phyloP scores from a whole-genome alignment of 1,140 invertebrate species.

The Pachyrhynchus sulphureomaculatus region DNA sequence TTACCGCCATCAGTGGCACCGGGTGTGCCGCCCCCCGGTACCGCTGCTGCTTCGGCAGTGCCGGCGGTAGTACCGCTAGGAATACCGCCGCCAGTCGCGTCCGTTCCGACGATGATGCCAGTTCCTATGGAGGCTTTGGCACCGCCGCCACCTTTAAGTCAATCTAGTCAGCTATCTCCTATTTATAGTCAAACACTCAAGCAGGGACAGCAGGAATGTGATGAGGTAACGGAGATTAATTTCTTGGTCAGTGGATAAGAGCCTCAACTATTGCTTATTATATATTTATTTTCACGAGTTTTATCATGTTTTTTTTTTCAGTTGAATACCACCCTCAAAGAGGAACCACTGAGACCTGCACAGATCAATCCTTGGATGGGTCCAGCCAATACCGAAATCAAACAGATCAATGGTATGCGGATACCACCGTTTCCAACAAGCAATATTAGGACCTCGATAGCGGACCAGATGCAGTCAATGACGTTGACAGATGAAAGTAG shows the following conservation, averaged over 20 bases:
- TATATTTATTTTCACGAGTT: no score
- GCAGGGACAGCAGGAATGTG: neutral
- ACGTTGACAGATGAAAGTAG: conserved; percentile 54
- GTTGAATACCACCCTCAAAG: conserved; percentile 13
- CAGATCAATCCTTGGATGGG: conserved; percentile 14
- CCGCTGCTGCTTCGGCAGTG: neutral
- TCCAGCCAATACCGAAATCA: conserved; percentile 40
- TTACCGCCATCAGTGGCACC: neutral
- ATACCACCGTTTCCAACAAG: conserved; percentile 18
- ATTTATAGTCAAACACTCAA: conserved; percentile 8
- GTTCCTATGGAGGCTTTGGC: conserved; percentile 17
- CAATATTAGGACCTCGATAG: conserved; percentile 47
- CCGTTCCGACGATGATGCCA: neutral
- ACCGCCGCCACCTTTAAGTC: conserved; percentile 11
- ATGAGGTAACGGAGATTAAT: no score
- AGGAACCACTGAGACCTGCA: conserved; percentile 9
- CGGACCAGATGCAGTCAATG: conserved; percentile 54
- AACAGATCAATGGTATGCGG: conserved; percentile 50
- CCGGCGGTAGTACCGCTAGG: conserved; percentile 55
- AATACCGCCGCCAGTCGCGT: neutral
- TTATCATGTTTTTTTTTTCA: neutral
- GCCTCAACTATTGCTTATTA: no score
- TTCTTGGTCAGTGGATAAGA: no score
- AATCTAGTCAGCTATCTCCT: conserved; percentile 11
- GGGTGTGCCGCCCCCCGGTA: neutral